Evolutionary conservation across 2,888 invertebrate species (phyloP).

Genomic region (Drymonia ruficornis): DNA sequence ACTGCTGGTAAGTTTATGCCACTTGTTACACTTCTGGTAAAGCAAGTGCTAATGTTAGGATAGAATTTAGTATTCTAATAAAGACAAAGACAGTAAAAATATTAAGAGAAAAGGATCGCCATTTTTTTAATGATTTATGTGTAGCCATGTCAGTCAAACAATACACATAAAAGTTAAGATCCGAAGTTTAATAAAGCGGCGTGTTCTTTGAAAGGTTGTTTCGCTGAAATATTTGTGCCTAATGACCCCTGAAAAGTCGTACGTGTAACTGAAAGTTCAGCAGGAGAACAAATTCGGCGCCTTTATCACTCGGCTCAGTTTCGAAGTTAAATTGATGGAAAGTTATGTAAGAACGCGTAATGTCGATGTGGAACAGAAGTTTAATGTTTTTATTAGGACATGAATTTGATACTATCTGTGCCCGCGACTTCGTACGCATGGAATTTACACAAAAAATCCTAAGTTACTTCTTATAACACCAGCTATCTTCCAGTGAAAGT

Average conservation of each 20-base stretch:
- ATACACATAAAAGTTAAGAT: conserved; percentile 3
- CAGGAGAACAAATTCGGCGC: conserved; percentile 21
- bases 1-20: no score
- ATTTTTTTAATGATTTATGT: conserved; percentile 2
- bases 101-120: neutral
- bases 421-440: no score
- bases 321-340: conserved; percentile 44
- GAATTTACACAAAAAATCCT: no score
- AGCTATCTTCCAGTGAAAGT: no score
- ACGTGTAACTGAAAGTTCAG: conserved; percentile 34
- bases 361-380: neutral
- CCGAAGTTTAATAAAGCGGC: conserved; percentile 7
- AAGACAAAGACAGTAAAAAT: neutral
- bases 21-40: no score
- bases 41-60: no score
- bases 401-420: no score
- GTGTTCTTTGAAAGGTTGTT: conserved; percentile 14
- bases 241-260: conserved; percentile 33
- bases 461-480: no score
- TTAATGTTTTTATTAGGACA: neutral
- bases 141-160: neutral
- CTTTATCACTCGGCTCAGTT: conserved; percentile 38
- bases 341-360: conserved; percentile 17
- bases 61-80: neutral
- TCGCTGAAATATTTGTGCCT: conserved; percentile 26